These are phyloP conservation scores for Platypus cylindrus DNA, from an alignment of 2,888 invertebrate species.

Conservation along the genomic window DNA sequence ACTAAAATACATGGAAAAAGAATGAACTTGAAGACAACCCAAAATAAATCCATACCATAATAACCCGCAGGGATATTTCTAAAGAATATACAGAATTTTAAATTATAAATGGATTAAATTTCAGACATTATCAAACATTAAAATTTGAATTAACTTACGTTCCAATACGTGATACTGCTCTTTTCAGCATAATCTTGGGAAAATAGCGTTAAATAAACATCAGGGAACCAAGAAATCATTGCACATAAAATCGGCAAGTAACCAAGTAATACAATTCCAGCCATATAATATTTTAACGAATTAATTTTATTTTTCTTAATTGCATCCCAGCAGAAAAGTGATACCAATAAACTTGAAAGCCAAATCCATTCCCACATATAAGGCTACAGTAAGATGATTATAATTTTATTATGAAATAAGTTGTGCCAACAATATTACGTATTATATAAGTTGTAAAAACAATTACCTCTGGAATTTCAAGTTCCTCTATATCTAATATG, in stretches of 20 bases:
- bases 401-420: slow-evolving; percentile 1
- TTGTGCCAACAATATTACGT: not conserved
- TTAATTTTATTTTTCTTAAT: slow-evolving; percentile 71
- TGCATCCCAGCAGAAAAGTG: slow-evolving; percentile 76
- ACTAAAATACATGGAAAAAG: slow-evolving; percentile 74
- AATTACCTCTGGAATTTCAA: slow-evolving; percentile 67
- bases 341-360: slow-evolving; percentile 71
- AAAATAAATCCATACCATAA: slow-evolving; percentile 87
- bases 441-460: not conserved
- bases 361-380: slow-evolving; percentile 91
- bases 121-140: not conserved
- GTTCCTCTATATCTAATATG: slow-evolving; percentile 84
- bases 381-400: slow-evolving; percentile 41
- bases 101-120: slow-evolving; percentile 1
- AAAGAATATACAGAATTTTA: slow-evolving; percentile 24
- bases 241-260: slow-evolving; percentile 73
- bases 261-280: slow-evolving; percentile 67
- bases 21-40: slow-evolving; percentile 77
- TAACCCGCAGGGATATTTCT: slow-evolving; percentile 83
- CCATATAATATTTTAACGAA: slow-evolving; percentile 65
- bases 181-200: slow-evolving; percentile 42
- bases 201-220: slow-evolving; percentile 68
- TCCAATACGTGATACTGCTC: slow-evolving; percentile 53
- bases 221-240: slow-evolving; percentile 66
- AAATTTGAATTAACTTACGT: slow-evolving; percentile 41